Base-by-base conservation (phyloP, 2,797 vertebrate species). In the Poliocrania exsul region DNA sequence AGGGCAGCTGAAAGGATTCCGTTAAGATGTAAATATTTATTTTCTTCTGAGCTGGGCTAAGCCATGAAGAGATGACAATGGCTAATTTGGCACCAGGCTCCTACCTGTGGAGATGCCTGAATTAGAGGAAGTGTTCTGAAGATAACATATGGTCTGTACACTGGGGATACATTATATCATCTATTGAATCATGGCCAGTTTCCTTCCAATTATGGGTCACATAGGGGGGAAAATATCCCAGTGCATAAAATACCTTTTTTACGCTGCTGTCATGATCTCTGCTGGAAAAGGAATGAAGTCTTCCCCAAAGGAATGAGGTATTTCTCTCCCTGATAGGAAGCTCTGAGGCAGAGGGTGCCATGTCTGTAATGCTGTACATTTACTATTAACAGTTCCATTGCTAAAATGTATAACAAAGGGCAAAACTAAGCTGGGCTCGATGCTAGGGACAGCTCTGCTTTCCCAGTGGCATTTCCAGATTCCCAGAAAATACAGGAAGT, bases 141-240 rank as follows among this genome's bases (percentile, higher is more conserved):
- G 53, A 42, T 8, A 87, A 26, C 53, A 69, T 47, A 61, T 35
- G 67, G 54, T 62, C 72, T 65, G 51, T 35, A 20, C 60, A 28
- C 10, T 35, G 56, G 35, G n/a, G 61, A 16, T 23, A n/a, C 9
- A n/a, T 66, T 64, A 64, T 15, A 9, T 73, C 73, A 85, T 40
- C 64, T 66, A 7, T 6, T 56, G 46, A 75, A 78, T 37, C 40
- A 44, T 4, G 4, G 61, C 54, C 31, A 73, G 16, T 35, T 84
- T 81, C 38, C 54, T 49, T 82, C 67, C 25, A 79, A 4, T 58
- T 87, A 44, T 3, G 18, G 69, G 29, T 60, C 69, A 58, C 13
- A 54, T 1, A 18, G 8, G 2, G 21, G 5, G 11, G 5, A 49
- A 25, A 62, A 70, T 14, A 0, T 62, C 17, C 7, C 26, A 6